Evolutionary conservation across 2,797 vertebrate genomes (phyloP), one percentile per base, ranked within the genome.

Genomic region (Lycodopsis pacificus): DNA sequence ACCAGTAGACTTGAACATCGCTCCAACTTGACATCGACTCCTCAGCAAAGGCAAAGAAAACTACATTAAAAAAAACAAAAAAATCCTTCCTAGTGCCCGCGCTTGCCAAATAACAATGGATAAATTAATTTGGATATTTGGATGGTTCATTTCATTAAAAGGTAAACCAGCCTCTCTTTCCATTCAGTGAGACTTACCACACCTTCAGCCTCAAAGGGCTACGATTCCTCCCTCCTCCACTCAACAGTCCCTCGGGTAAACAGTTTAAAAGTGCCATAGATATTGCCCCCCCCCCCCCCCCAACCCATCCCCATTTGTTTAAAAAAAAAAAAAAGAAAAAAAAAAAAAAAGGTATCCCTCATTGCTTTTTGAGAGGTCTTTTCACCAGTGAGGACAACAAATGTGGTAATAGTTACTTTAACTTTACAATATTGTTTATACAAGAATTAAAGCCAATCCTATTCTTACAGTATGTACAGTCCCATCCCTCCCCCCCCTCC

Each of bases 341-440:
- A 44, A 34, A 70, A 73, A 85, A 74, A 67, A 80, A 84, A 73
- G 65, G 57, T 67, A 80, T 82, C 89, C 73, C 83, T 91, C 91
- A 85, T 91, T 92, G 85, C 88, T 83, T 91, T 91, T 91, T 89
- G 82, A 86, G 85, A 90, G 75, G 77, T 84, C 71, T 90, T 80
- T 89, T 93, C 71, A 89, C 88, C 80, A 91, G 79, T 90, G 88
- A 90, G 84, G 93, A 90, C 81, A 89, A 92, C 87, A 94, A 80
- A 86, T 89, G 90, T 93, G 90, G 92, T 91, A 93, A 93, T 93
- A 93, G 82, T 92, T 90, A 92, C 82, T 94, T 95, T 95, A 95
- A 92, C 81, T 94, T 95, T 95, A 95, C 94, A 96, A 92, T 95
- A 94, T 93, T 92, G 91, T 95, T 95, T 95, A 91, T 95, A 96